Evolutionary conservation across 2,888 invertebrate species (phyloP).

Genomic region (Tuta absoluta): DNA sequence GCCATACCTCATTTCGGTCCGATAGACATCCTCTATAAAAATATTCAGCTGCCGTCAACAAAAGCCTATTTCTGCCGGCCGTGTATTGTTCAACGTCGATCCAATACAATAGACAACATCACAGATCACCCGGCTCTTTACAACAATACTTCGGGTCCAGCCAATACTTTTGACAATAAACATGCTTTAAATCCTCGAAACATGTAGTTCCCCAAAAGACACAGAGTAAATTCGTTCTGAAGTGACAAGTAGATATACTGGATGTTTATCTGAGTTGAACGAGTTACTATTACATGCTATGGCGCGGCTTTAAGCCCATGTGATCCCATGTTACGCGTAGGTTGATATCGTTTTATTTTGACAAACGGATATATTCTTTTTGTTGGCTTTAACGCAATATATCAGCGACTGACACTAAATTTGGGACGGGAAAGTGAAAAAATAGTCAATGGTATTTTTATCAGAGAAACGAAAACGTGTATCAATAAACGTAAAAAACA

Average conservation of each 20-base stretch:
- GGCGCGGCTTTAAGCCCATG: slow-evolving; percentile 20
- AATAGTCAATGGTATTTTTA: slow-evolving; percentile 55
- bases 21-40: slow-evolving; percentile 66
- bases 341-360: slow-evolving; percentile 73
- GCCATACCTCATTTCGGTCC: slow-evolving; percentile 55
- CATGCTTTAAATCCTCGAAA: slow-evolving; percentile 45
- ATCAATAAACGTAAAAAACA: slow-evolving; percentile 46
- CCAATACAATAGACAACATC: slow-evolving; percentile 67
- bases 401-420: slow-evolving; percentile 67
- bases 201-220: slow-evolving; percentile 40
- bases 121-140: slow-evolving; percentile 63
- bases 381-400: slow-evolving; percentile 70
- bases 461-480: slow-evolving; percentile 37
- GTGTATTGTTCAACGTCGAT: slow-evolving; percentile 71
- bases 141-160: slow-evolving; percentile 66
- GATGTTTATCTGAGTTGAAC: slow-evolving; percentile 44
- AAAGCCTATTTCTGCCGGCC: slow-evolving; percentile 68
- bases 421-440: slow-evolving; percentile 48
- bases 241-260: slow-evolving; percentile 40
- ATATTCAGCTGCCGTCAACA: slow-evolving; percentile 70
- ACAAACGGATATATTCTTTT: slow-evolving; percentile 69
- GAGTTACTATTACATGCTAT: slow-evolving; percentile 38
- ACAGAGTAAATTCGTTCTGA: slow-evolving; percentile 48
- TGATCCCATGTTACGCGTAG: slow-evolving; percentile 66
- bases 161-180: slow-evolving; percentile 58